phyloP scores from a whole-genome alignment of 1,140 invertebrate species.

The Heliconius hermathena region DNA sequence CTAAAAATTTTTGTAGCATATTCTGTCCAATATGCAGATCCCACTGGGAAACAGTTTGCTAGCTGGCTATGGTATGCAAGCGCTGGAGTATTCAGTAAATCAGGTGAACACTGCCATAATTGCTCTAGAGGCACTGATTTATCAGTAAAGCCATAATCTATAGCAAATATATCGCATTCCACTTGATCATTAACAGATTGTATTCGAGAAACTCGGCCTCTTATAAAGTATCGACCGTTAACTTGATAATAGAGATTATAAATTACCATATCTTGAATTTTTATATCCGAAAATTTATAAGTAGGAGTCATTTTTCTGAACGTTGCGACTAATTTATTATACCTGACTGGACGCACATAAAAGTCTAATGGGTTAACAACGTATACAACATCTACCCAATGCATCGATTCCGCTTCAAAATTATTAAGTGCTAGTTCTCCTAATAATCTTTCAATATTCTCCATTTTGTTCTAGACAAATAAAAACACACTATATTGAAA shows the following conservation, averaged over 20 bases:
- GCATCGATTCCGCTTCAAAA: constrained; percentile 13
- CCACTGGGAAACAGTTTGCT: constrained; percentile 28
- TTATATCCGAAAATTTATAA: not conserved
- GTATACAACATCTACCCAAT: constrained; percentile 21
- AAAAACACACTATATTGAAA: constrained; percentile 21
- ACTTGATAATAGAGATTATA: constrained; percentile 18
- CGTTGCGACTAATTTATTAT: not conserved
- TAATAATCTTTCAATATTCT: constrained; percentile 22
- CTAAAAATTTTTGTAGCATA: constrained; percentile 7
- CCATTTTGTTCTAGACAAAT: constrained; percentile 27
- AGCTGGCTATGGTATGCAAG: constrained; percentile 22
- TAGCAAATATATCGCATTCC: constrained; percentile 22
- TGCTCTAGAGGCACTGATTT: constrained; percentile 25
- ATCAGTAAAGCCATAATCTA: constrained; percentile 28
- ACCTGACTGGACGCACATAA: constrained; percentile 20
- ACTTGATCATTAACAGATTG: not conserved
- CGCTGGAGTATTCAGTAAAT: constrained; percentile 18
- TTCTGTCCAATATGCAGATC: not conserved
- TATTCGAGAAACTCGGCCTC: constrained; percentile 18
- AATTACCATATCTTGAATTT: constrained; percentile 22
- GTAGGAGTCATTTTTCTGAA: constrained; percentile 11
- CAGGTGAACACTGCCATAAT: constrained; percentile 21
- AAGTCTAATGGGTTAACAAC: constrained; percentile 14
- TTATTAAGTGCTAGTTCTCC: constrained; percentile 16
- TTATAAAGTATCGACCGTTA: constrained; percentile 8